These are phyloP conservation scores for Poeciliopsis prolifica DNA, from an alignment of 2,113 vertebrate genomes.

Conservation along the genomic window DNA sequence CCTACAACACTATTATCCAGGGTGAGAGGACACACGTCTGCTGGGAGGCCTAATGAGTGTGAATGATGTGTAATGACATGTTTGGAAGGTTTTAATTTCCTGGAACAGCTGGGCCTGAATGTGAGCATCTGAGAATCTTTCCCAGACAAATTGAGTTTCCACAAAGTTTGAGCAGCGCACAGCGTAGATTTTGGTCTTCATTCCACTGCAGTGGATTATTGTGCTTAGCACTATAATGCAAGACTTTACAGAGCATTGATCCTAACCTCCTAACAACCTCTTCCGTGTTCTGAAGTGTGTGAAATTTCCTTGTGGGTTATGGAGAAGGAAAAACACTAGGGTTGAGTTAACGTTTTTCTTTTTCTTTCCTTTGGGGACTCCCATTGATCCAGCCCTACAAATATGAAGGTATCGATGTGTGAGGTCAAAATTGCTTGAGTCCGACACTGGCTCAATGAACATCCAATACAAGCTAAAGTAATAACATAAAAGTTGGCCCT, in stretches of 20 bases:
- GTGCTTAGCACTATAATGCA: slow-evolving; percentile 47
- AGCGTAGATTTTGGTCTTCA: slow-evolving; percentile 31
- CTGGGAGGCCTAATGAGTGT: slow-evolving; percentile 27
- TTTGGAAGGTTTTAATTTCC: slow-evolving; percentile 55
- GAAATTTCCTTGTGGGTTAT: slow-evolving; percentile 71
- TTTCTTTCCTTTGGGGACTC: slow-evolving; percentile 62
- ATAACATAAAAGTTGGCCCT: slow-evolving; percentile 68
- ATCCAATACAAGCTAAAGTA: slow-evolving; percentile 58
- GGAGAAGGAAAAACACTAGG: slow-evolving; percentile 59
- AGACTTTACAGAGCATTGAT: slow-evolving; percentile 63
- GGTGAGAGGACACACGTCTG: slow-evolving; percentile 80
- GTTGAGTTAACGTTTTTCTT: slow-evolving; percentile 64
- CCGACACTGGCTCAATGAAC: slow-evolving; percentile 56
- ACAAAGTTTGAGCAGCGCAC: slow-evolving; percentile 22
- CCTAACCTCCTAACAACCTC: slow-evolving; percentile 54
- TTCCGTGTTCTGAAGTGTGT: slow-evolving; percentile 60
- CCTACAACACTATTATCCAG: slow-evolving; percentile 94
- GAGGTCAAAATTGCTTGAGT: slow-evolving; percentile 70
- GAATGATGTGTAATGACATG: slow-evolving; percentile 55
- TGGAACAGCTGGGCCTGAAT: slow-evolving; percentile 53
- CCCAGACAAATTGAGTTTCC: slow-evolving; percentile 48
- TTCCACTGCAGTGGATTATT: slow-evolving; percentile 51
- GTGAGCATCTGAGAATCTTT: slow-evolving; percentile 16
- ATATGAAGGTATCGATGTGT: slow-evolving; percentile 73
- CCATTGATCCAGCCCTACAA: slow-evolving; percentile 64